Evolutionary conservation across 1,140 invertebrate genomes (phyloP).

Genomic region (Notospermus geniculatus): DNA sequence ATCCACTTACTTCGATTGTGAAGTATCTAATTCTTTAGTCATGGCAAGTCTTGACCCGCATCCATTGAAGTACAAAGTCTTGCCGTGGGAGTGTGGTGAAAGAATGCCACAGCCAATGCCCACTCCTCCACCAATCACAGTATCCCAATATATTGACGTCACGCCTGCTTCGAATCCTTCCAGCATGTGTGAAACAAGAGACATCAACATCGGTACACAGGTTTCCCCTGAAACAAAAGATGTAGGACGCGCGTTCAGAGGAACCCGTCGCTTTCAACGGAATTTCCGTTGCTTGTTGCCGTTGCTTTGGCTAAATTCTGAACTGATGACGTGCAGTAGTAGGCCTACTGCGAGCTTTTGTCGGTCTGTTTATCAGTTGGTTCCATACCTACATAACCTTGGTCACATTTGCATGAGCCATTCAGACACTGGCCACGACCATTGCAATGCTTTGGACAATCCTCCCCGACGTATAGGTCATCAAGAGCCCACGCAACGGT

Average conservation of each 20-base stretch:
- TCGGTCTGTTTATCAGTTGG: background rate
- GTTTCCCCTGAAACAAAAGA: constrained; percentile 36
- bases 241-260: background rate
- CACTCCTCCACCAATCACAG: constrained; percentile 54
- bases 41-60: constrained; percentile 55
- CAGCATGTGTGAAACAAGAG: constrained; percentile 42
- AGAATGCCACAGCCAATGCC: constrained; percentile 57
- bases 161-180: constrained; percentile 57
- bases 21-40: constrained; percentile 55
- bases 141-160: constrained; percentile 45
- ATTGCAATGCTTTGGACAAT: constrained; percentile 53
- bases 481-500: constrained; percentile 55
- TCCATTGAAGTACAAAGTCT: constrained; percentile 58
- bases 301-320: too few species aligned
- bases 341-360: too few species aligned
- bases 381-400: constrained; percentile 48
- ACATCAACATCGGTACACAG: constrained; percentile 34
- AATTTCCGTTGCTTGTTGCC: too few species aligned
- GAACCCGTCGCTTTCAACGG: background rate
- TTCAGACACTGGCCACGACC: constrained; percentile 54
- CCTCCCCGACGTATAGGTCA: constrained; percentile 56
- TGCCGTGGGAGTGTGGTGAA: constrained; percentile 55
- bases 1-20: constrained; percentile 38
- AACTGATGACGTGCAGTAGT: too few species aligned
- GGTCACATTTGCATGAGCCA: constrained; percentile 53